phyloP scores from a whole-genome alignment of 2,113 vertebrate genomes.

The Cheilinus undulatus region DNA sequence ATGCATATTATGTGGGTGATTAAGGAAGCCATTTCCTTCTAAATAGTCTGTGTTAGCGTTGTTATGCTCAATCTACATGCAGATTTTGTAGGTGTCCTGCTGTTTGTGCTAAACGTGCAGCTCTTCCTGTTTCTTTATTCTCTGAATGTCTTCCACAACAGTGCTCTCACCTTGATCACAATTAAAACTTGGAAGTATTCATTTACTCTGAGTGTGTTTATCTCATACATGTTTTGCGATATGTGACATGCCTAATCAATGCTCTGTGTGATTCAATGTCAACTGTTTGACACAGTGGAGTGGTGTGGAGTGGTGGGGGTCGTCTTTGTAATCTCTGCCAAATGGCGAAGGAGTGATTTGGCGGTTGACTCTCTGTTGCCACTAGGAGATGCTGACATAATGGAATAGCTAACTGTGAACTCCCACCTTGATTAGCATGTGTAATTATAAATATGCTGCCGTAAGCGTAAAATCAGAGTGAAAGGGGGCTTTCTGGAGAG shows the following conservation, averaged over 20 bases:
- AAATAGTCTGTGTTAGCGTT: constrained; percentile 63
- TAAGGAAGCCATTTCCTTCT: constrained; percentile 54
- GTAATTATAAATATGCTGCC: constrained; percentile 81
- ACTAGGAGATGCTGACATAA: constrained; percentile 77
- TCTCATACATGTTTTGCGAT: constrained; percentile 5
- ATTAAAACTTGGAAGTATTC: not conserved
- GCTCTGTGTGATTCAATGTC: constrained; percentile 34
- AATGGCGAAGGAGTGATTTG: constrained; percentile 66
- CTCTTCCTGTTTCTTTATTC: constrained; percentile 8
- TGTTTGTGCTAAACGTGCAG: constrained; percentile 39
- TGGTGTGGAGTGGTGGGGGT: constrained; percentile 42
- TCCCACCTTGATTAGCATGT: constrained; percentile 81
- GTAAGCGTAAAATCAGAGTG: constrained; percentile 68
- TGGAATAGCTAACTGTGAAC: constrained; percentile 75
- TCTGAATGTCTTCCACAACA: constrained; percentile 4
- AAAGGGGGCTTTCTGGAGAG: constrained; percentile 55
- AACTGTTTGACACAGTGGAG: constrained; percentile 34
- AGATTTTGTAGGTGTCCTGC: constrained; percentile 48
- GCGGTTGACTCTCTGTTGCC: constrained; percentile 69
- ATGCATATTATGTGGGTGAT: constrained; percentile 56
- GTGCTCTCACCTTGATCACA: constrained; percentile 9
- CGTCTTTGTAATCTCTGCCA: constrained; percentile 56
- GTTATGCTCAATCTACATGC: constrained; percentile 62
- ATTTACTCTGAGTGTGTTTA: constrained; percentile 11
- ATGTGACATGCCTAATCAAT: constrained; percentile 11